These are phyloP conservation scores for Mactromeris polynyma DNA, from an alignment of 2,888 invertebrate genomes.

Conservation along the genomic window DNA sequence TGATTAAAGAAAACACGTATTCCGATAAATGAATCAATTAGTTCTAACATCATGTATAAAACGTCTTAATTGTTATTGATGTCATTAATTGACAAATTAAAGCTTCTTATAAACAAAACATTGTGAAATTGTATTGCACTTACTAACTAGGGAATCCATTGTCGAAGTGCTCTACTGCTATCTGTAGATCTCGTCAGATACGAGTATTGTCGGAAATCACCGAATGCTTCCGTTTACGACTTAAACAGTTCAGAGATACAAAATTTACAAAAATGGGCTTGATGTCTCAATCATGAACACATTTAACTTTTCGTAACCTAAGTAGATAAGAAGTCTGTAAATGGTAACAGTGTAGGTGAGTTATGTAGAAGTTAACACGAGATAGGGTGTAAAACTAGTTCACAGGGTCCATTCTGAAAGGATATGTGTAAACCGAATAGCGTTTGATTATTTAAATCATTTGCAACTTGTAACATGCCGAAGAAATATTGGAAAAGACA, in stretches of 20 bases:
- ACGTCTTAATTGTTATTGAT: no score
- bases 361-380: background rate
- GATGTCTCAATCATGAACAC: background rate
- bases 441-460: no score
- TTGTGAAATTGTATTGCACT: background rate
- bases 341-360: background rate
- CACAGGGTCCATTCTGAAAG: no score
- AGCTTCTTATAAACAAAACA: no score
- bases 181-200: background rate
- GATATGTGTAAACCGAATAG: no score
- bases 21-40: no score
- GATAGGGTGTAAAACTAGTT: background rate
- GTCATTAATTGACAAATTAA: no score
- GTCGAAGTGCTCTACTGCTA: background rate
- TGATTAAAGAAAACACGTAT: no score
- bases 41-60: no score
- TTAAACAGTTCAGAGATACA: background rate
- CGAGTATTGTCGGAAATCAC: background rate
- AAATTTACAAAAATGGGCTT: background rate
- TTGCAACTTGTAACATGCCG: no score
- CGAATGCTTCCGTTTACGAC: background rate
- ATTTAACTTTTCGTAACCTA: background rate
- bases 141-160: background rate
- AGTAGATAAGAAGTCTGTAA: background rate
- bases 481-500: no score